Base-by-base conservation (phyloP, 92 coral and sea anemone genomes). In the Paragorgia papillata region DNA sequence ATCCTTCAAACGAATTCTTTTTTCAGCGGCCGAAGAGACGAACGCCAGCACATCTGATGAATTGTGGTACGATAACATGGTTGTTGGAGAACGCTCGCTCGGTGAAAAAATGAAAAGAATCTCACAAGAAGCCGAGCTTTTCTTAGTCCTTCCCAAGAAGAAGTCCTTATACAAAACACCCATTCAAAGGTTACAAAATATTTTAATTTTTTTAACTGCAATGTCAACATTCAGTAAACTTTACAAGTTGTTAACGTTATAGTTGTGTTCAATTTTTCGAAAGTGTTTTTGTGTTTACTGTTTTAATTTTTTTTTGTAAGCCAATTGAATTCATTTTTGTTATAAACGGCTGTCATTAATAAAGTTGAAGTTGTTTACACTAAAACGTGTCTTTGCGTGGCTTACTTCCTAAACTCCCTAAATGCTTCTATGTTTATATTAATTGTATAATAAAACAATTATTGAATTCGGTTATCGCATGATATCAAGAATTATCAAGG, bases 11-110 rank as follows among this genome's bases (percentile, higher is more conserved):
- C 34, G 57, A 49, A 1, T 69, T 9, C 34, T 20, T 69, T 28
- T 69, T 69, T 26, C 76, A 69, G 66, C 76, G 64, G 2, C 76
- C 76, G 21, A 69, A 69, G 66, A 69, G 12, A 40, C 10, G 10
- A 22, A 20, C 3, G 25, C 21, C 60, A 18, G 41, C 4, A 9
- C 12, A 5, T 34, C 19, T 0, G 31, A 46, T 19, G 7, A 69
- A 2, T 1, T 69, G 1, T 69, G 76, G 76, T 69, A 18, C 34
- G 76, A 69, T 14, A 69, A 69, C 76, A 69, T 69, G 76, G 56
- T 69, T n/a, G 8, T 48, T 34, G 65, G 34, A 41, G 76, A 58
- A 14, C 65, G 34, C 9, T 10, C 65, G 0, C 34, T 58, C 7
- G 65, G 65, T 2, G 15, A 69, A 30, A 69, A 68, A 68, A 68